Evolutionary conservation across 1,140 invertebrate genomes (phyloP), one percentile per base, ranked within the genome.

Genomic region (Sesamia nonagrioides): DNA sequence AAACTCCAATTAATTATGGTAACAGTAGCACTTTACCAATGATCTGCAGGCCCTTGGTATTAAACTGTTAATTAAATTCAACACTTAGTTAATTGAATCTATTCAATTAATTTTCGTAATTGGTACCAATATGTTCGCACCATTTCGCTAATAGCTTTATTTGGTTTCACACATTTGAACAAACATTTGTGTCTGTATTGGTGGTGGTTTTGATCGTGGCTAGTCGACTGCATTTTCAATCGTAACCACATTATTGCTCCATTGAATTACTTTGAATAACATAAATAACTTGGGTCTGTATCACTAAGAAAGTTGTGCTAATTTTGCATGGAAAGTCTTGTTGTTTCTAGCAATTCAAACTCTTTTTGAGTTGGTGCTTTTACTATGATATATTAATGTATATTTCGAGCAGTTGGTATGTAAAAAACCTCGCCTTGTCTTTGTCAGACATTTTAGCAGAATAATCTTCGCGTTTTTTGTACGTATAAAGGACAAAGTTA

Each of bases 51-150:
- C 37, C 17, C 35, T 66, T 40, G 37, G 6, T 42, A 9, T 17
- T 42, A 42, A 66, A 66, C 37, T 66, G 27, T 42, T 63, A 63
- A 61, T 75, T 75, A 27, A 75, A 27, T 27, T 2, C 35, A 50
- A 75, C 73, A 63, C 56, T 75, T 75, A 75, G 73, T 75, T 61
- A 75, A 75, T 75, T 75, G 56, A 27, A 63, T 75, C 15, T 61
- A 9, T 75, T 37, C 45, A 63, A 75, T 73, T 75, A 75, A 75
- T 75, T 75, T 75, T 75, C 58, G 21, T 75, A 75, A 75, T 75
- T 75, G 73, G 13, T 50, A 63, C 45, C 54, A 48, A 48, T 58
- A 54, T 52, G 40, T 42, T 63, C 42, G 9, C 56, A 17, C 58
- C 73, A 60, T 63, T 75, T 35, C 50, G 58, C 45, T 75, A 75